phyloP scores from a whole-genome alignment of 2,888 invertebrate species.

The Hemaris fuciformis region DNA sequence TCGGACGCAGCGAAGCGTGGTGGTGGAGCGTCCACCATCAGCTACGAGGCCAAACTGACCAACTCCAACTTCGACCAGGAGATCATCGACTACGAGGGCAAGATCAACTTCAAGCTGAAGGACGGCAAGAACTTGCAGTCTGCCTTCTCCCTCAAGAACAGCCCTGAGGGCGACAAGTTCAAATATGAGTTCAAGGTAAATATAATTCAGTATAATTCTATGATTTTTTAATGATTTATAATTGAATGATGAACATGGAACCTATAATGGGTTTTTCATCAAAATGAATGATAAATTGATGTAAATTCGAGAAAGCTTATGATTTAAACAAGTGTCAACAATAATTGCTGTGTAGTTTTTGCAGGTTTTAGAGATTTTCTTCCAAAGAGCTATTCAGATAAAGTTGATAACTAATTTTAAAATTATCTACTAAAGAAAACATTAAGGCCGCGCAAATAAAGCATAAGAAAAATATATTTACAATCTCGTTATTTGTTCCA shows the following conservation, averaged over 20 bases:
- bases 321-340: too few relatives aligned
- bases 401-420: neutral
- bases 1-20: constrained; percentile 65
- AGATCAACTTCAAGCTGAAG: constrained; percentile 55
- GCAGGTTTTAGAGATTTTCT: too few relatives aligned
- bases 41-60: constrained; percentile 55
- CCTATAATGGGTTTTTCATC: too few relatives aligned
- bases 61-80: constrained; percentile 55
- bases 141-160: constrained; percentile 51
- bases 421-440: too few relatives aligned
- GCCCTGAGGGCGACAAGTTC: constrained; percentile 49
- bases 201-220: neutral
- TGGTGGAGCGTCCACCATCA: constrained; percentile 54
- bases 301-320: too few relatives aligned
- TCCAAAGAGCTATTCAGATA: too few relatives aligned
- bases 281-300: too few relatives aligned
- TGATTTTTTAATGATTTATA: too few relatives aligned
- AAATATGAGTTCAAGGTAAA: constrained; percentile 64
- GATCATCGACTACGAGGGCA: constrained; percentile 56
- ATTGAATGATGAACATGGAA: too few relatives aligned
- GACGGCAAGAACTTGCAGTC: constrained; percentile 60
- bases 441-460: too few relatives aligned
- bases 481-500: constrained; percentile 28
- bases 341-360: too few relatives aligned
- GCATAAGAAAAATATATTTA: too few relatives aligned